Evolutionary conservation across 2,888 invertebrate species (phyloP), one percentile per base, ranked within the genome.

Genomic region (Parnassius mnemosyne): DNA sequence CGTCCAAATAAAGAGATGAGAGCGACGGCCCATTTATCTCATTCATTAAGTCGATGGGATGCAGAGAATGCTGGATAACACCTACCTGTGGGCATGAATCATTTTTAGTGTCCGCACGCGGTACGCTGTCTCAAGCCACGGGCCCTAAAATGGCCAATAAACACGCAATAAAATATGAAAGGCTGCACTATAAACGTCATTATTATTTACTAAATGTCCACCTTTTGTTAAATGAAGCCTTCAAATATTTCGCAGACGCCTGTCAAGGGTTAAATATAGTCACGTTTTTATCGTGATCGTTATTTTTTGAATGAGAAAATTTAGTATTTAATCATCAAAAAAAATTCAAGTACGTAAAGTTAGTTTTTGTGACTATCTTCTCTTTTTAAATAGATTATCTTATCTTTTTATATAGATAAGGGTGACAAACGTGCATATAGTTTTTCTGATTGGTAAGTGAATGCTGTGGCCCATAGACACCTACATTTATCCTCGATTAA

Each of bases 161-260:
- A 89, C 90, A 90, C 85, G 78, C 83, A 84, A 84, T 90, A 89
- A 87, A 89, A 81, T 89, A 89, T 88, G 84, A 85, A 83, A 83
- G 81, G 81, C 78, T 77, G 80, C 81, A 85, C 85, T 87, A 89
- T 89, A 89, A 86, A 81, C 77, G 83, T 82, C 83, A 83, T 87
- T 85, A 85, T 85, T 85, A 82, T 85, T 80, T 80, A 84, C 82
- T 79, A 81, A 87, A 85, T 81, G 87, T 84, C 83, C 84, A 85
- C 83, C 83, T 86, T 85, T 85, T 85, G 86, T 85, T 85, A 84
- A 87, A 90, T 87, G 85, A 84, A 85, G 84, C 81, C 82, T 84
- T 88, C 87, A 83, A 83, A 87, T 79, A 75, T 76, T 73, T 77
- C 67, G 71, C 66, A 67, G 68, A 68, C 71, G 71, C 67, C 68